Evolutionary conservation across 1,140 invertebrate genomes (phyloP), one percentile per base, ranked within the genome.

Genomic region (Acromyrmex heyeri): DNA sequence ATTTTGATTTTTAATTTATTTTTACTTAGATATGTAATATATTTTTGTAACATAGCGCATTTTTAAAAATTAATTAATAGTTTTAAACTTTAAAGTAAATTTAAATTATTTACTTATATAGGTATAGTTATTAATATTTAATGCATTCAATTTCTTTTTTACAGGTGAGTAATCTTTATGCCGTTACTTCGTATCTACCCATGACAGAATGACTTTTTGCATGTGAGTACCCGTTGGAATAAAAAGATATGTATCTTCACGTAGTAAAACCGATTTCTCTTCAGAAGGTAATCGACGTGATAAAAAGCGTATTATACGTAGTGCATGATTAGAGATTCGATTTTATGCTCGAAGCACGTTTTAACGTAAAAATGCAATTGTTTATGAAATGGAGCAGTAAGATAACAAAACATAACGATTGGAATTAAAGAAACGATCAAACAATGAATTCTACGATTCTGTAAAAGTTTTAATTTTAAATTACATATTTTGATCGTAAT

Each of bases 81-180:
- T 64, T 64, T 30, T 30, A 64, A 30, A 30, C 16, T 18, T 62
- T 12, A 12, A 44, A 12, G 38, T 44, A 12, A 18, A 69, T 69
- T n/a, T 14, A 27, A 30, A 62, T 18, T 14, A 78, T 62, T 62
- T 7, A n/a, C 6, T 64, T 65, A 34, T 61, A 1, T 8, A 16
- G 21, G 16, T 30, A 7, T 53, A 65, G 10, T 67, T 65, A 44
- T 69, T 38, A 69, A 57, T 73, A 83, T 27, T 30, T 57, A 75
- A 34, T 14, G 1, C 8, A 21, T 59, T 1, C 57, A 2, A 87
- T 57, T 82, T 73, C 70, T 21, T 44, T 91, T 83, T 93, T 94
- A 44, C 92, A 93, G 92, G 93, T 94, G 92, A 94, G 92, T 94
- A 93, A 88, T 81, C 34, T 75, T 79, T 88, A 83, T 62, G 16